Conservation (phyloP, 2,888 invertebrate species). For the Acanthosepion pharaonis region DNA sequence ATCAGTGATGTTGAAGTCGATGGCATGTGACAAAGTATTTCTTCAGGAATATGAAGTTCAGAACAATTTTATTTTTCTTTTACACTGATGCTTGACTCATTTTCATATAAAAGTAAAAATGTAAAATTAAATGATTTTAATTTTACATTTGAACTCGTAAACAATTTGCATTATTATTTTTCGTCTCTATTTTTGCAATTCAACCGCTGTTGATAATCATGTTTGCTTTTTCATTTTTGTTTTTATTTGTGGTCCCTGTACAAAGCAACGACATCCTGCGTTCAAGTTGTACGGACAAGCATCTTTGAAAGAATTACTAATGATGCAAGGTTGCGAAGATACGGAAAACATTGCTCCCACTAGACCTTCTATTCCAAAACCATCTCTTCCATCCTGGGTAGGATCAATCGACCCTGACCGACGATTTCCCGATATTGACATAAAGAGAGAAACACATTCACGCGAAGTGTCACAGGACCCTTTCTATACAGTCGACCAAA, state of each 20-base stretch:
- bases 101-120: no score
- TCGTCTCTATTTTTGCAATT: not conserved
- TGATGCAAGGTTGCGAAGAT: conserved; percentile 59
- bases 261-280: conserved; percentile 51
- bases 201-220: not conserved
- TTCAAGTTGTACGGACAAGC: conserved; percentile 54
- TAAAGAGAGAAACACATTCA: not conserved
- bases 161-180: not conserved
- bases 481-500: not conserved
- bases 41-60: no score
- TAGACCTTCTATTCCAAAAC: conserved; percentile 51
- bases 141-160: no score
- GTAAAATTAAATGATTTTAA: no score
- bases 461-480: not conserved
- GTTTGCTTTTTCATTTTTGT: no score
- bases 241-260: not conserved
- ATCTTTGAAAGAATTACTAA: conserved; percentile 56
- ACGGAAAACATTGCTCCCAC: conserved; percentile 45
- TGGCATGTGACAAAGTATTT: no score
- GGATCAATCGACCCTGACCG: conserved; percentile 50
- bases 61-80: no score
- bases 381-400: conserved; percentile 49
- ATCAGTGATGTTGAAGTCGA: no score
- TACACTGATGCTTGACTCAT: no score
- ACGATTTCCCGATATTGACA: conserved; percentile 49